Evolutionary conservation across 2,113 vertebrate genomes (phyloP).

Genomic region (Engraulis encrasicolus): DNA sequence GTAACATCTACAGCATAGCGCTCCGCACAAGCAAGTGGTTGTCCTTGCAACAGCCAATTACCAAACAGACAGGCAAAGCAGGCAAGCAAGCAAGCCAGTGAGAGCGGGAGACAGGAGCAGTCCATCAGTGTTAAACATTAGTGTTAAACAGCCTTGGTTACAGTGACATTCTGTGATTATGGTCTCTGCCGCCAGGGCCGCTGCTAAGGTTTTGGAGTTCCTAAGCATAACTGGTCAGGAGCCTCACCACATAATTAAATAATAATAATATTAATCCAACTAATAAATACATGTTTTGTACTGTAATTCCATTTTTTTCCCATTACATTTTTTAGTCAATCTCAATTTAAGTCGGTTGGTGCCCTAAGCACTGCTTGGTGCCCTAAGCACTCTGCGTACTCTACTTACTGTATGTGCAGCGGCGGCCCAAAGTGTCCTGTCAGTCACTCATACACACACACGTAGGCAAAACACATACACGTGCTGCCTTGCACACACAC

Average conservation of each 20-base stretch:
- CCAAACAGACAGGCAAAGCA: neutral
- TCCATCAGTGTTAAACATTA: neutral
- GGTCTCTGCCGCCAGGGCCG: neutral
- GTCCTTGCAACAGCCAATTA: slow-evolving; percentile 19
- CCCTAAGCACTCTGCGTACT: too few species aligned
- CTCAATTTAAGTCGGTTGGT: too few species aligned
- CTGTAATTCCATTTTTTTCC: too few species aligned
- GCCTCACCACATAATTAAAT: too few species aligned
- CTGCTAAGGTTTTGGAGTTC: too few species aligned
- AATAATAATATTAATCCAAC: too few species aligned
- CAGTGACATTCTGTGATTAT: neutral
- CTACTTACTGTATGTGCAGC: too few species aligned
- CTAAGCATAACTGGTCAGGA: too few species aligned
- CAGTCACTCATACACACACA: neutral
- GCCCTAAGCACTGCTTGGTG: too few species aligned
- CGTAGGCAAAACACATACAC: neutral
- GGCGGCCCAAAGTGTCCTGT: neutral
- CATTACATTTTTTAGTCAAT: too few species aligned
- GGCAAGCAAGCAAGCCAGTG: neutral
- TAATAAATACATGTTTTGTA: too few species aligned
- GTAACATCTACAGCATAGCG: neutral
- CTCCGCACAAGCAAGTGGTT: neutral
- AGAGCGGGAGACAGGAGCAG: neutral
- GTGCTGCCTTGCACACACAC: neutral
- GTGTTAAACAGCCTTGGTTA: neutral